phyloP scores from a whole-genome alignment of 2,888 invertebrate genomes.

The Embidobia sp. region DNA sequence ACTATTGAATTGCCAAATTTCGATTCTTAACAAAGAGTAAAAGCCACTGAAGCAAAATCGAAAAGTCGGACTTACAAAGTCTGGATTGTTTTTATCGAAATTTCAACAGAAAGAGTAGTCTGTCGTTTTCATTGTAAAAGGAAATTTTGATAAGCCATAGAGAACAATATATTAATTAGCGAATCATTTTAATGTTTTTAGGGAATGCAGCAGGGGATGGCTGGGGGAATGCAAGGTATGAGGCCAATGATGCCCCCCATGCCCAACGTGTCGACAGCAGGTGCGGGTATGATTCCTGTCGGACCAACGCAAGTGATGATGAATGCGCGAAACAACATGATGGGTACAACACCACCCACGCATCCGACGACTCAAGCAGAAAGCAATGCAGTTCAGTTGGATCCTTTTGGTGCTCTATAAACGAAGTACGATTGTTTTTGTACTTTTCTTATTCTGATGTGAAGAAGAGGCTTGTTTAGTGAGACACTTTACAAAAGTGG shows the following conservation, averaged over 20 bases:
- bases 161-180: too few relatives aligned
- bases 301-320: slow-evolving; percentile 74
- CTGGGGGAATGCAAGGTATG: slow-evolving; percentile 75
- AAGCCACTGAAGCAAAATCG: too few relatives aligned
- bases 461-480: too few relatives aligned
- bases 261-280: slow-evolving; percentile 72
- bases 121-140: too few relatives aligned
- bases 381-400: slow-evolving; percentile 82
- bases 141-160: too few relatives aligned
- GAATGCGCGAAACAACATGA: slow-evolving; percentile 75
- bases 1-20: not conserved
- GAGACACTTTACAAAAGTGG: too few relatives aligned
- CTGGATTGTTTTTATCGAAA: too few relatives aligned
- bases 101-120: too few relatives aligned
- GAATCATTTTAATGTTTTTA: slow-evolving; percentile 31
- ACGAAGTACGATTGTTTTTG: slow-evolving; percentile 73
- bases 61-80: too few relatives aligned
- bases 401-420: slow-evolving; percentile 83
- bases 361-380: slow-evolving; percentile 77
- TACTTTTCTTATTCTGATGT: too few relatives aligned
- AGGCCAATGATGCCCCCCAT: slow-evolving; percentile 78
- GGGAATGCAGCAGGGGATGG: slow-evolving; percentile 75
- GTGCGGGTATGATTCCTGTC: slow-evolving; percentile 74
- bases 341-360: slow-evolving; percentile 73
- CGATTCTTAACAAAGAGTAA: too few relatives aligned